Percentiles rank a stretch among this genome's conserved stretches.
phyloP scores from a whole-genome alignment of 2,113 vertebrate species.

The Redunca redunca region DNA sequence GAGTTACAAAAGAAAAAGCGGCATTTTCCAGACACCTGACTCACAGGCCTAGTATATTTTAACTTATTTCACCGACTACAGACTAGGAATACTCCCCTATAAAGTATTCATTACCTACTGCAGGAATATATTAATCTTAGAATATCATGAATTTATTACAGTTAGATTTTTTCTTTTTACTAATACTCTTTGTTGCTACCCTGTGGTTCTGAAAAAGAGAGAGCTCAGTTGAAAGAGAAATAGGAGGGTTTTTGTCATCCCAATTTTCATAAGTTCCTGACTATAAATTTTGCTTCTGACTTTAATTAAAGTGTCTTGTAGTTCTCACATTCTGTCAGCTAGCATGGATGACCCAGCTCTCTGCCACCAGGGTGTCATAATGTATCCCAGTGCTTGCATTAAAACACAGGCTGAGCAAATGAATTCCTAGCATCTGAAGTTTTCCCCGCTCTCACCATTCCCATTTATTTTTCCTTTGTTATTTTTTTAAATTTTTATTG shows the following conservation, averaged over 20 bases:
- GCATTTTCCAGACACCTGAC: not conserved
- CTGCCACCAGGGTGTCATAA: slow-evolving; percentile 47
- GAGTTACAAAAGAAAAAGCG: not conserved
- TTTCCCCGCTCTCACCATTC: not conserved
- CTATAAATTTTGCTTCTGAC: not conserved
- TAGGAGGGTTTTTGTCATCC: not conserved
- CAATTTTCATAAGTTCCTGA: slow-evolving; percentile 31
- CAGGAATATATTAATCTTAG: not conserved
- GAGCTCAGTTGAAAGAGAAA: not conserved
- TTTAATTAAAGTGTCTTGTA: slow-evolving; percentile 70
- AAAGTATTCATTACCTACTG: not conserved
- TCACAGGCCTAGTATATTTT: not conserved
- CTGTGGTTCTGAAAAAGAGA: slow-evolving; percentile 4
- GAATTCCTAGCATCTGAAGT: not conserved
- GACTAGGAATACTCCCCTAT: not conserved
- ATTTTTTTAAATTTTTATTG: slow-evolving; percentile 34
- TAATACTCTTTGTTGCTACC: not conserved
- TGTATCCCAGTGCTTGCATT: slow-evolving; percentile 50
- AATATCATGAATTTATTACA: not conserved
- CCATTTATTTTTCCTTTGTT: not conserved
- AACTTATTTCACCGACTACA: not conserved
- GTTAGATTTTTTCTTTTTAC: slow-evolving; percentile 22
- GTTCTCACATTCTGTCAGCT: slow-evolving; percentile 50
- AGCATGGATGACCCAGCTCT: slow-evolving; percentile 38
- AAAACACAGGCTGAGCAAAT: slow-evolving; percentile 66